phyloP scores from a whole-genome alignment of 2,888 invertebrate genomes.

The Monopis laevigella region DNA sequence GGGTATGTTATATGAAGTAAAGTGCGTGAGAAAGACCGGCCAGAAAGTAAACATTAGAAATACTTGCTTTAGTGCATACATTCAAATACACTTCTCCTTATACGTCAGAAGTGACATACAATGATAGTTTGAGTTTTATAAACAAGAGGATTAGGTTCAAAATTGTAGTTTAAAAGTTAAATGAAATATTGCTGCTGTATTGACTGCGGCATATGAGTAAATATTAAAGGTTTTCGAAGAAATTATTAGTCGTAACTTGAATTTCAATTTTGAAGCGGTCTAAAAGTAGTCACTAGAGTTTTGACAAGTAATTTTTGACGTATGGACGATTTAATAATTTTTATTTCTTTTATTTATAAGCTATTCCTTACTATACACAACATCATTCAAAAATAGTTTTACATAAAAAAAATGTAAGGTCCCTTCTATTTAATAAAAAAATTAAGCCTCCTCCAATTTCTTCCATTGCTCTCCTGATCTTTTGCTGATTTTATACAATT shows the following conservation, averaged over 20 bases:
- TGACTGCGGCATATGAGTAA: background rate
- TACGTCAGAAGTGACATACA: too few species aligned
- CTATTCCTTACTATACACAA: too few species aligned
- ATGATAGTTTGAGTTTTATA: background rate
- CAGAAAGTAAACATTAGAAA: constrained; percentile 48
- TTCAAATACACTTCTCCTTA: background rate
- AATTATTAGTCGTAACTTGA: constrained; percentile 6
- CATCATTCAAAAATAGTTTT: too few species aligned
- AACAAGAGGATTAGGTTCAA: background rate
- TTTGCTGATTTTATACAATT: too few species aligned
- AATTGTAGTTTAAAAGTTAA: too few species aligned
- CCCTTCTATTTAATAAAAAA: too few species aligned
- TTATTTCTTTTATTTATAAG: too few species aligned
- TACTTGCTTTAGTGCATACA: constrained; percentile 6
- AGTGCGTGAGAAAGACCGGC: constrained; percentile 45
- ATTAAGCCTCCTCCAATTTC: too few species aligned
- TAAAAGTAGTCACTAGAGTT: too few species aligned
- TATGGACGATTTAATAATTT: too few species aligned
- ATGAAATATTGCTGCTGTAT: background rate
- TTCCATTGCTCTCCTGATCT: too few species aligned
- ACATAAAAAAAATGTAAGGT: too few species aligned
- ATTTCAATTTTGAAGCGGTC: background rate
- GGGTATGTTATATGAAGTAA: background rate
- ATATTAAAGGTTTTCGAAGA: constrained; percentile 5
- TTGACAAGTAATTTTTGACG: background rate